Conservation (phyloP, 1,140 invertebrate species). For the Lasioglossum baleicum region DNA sequence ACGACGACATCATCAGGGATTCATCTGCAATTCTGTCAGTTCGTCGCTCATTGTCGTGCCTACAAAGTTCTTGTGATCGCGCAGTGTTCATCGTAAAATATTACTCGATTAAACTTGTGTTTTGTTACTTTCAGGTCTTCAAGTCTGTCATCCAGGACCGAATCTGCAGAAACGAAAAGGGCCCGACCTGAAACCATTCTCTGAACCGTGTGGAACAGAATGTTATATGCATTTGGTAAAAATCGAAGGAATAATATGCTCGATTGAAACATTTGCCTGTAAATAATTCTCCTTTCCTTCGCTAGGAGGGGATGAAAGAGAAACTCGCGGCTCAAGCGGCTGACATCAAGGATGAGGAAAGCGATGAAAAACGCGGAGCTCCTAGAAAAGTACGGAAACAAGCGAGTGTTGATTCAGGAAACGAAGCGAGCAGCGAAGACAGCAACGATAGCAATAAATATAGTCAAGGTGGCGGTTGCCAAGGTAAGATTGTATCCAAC, state of each 20-base stretch:
- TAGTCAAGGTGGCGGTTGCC: conserved; percentile 77
- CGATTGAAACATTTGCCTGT: not conserved
- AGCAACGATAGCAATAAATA: conserved; percentile 92
- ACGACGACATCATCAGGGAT: conserved; percentile 66
- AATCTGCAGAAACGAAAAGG: conserved; percentile 93
- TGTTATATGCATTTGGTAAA: conserved; percentile 93
- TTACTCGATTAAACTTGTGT: conserved; percentile 13
- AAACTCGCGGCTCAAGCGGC: conserved; percentile 86
- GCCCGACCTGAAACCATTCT: conserved; percentile 92
- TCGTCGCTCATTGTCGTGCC: conserved; percentile 61
- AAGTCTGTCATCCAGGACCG: conserved; percentile 94
- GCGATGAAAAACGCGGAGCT: conserved; percentile 79
- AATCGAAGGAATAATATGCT: not conserved
- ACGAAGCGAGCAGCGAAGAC: conserved; percentile 95
- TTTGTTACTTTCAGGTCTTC: conserved; percentile 80
- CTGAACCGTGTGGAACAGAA: conserved; percentile 91
- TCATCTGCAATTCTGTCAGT: conserved; percentile 68
- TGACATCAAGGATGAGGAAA: conserved; percentile 81
- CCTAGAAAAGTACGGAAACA: conserved; percentile 85
- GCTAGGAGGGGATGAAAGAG: conserved; percentile 90
- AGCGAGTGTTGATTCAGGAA: conserved; percentile 90
- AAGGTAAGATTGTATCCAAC: conserved; percentile 66
- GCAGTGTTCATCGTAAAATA: not conserved
- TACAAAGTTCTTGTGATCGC: conserved; percentile 41
- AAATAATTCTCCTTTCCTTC: conserved; percentile 8